Base-by-base conservation (phyloP, 1,140 invertebrate species). In the Papilio aristodemus region DNA sequence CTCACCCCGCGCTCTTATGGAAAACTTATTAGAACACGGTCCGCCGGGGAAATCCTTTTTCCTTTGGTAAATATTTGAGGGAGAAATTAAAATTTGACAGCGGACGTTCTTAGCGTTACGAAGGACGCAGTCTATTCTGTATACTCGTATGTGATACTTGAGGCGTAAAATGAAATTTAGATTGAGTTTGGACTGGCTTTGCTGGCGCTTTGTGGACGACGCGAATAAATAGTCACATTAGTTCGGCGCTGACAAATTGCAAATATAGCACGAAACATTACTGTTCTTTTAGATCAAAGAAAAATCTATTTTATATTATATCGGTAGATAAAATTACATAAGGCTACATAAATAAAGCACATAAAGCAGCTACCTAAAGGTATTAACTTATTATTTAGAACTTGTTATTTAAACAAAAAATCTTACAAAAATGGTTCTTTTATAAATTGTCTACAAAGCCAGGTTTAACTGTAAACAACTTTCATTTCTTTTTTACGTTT, bases 1-100 rank as follows among this genome's bases (percentile, higher is more conserved):
- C 74, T 70, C 71, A 58, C 72, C 76, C 77, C 74, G 70, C 72
- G 71, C 77, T 84, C 87, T 91, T 91, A 91, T 91, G 87, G 89
- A 91, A 89, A 91, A 91, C 89, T 91, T 91, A 91, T 91, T 91
- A 91, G 87, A 90, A 80, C 84, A 73, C 79, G 86, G 85, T 83
- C 89, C 87, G 84, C 74, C 82, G 80, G 89, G 89, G 86, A 87
- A 89, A 91, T 91, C 89, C 89, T 90, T 91, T 91, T 91, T 91
- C 87, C 89, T 86, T 89, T 83, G 86, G 89, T 88, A 91, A 91
- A 91, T 91, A 91, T 91, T 91, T 91, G 89, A 91, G 83, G 79
- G 86, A 90, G 89, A 91, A 91, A 91, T 90, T 91, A 91, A 91
- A 91, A 91, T 91, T 91, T 91, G 89, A 91, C 89, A 89, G 87